A percentile compares a stretch with the other conserved stretches of the same genome.
phyloP scores from a whole-genome alignment of 2,797 vertebrate species.

The Cryptoprocta ferox region DNA sequence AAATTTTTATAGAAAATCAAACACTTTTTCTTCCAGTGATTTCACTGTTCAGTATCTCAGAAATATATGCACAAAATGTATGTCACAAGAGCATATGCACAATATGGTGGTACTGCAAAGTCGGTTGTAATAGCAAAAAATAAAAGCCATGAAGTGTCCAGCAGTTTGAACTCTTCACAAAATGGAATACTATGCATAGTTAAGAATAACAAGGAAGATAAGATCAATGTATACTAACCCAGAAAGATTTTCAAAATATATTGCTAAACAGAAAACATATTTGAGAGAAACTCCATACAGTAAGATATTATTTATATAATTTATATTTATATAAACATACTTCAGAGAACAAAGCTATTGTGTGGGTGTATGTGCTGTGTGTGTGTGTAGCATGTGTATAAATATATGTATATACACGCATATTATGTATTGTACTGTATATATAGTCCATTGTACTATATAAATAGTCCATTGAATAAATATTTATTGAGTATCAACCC shows the following conservation, averaged over 20 bases:
- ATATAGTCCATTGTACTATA: not conserved
- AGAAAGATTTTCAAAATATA: not conserved
- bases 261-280: not conserved
- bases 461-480: not conserved
- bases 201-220: not conserved
- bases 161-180: not conserved
- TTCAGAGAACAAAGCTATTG: not conserved
- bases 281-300: not conserved
- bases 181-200: not conserved
- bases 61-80: not conserved
- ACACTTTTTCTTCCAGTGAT: not conserved
- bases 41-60: not conserved
- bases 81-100: not conserved
- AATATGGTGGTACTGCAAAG: not conserved
- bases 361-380: not conserved
- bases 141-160: not conserved
- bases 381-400: no score
- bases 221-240: not conserved
- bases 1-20: slow-evolving; percentile 18
- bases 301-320: not conserved
- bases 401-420: not conserved
- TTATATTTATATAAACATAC: not conserved
- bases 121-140: not conserved
- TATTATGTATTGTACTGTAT: not conserved
- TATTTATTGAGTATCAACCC: not conserved